These are phyloP conservation scores for Apodemus sylvaticus DNA, from an alignment of 2,113 vertebrate genomes.

Conservation along the genomic window DNA sequence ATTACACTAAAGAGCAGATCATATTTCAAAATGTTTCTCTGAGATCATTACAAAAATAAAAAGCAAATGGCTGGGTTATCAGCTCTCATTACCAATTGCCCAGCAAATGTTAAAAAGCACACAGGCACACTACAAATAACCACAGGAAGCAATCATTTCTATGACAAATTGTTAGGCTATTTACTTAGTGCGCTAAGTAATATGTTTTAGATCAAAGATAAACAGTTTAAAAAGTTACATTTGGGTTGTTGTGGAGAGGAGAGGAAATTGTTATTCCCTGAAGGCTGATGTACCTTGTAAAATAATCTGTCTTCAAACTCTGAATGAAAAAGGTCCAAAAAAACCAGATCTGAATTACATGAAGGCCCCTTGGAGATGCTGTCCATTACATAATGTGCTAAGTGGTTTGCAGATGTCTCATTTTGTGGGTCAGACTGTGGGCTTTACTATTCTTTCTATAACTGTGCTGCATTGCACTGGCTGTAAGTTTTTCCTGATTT, in stretches of 20 bases:
- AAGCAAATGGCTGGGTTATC: constrained; percentile 84
- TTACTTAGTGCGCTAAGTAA: constrained; percentile 89
- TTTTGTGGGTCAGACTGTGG: constrained; percentile 61
- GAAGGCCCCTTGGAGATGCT: constrained; percentile 83
- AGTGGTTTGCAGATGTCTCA: constrained; percentile 83
- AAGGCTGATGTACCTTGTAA: constrained; percentile 91
- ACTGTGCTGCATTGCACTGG: neutral
- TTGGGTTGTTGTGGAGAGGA: constrained; percentile 86
- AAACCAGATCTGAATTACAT: constrained; percentile 82
- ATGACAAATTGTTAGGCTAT: constrained; percentile 88
- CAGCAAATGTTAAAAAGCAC: constrained; percentile 76
- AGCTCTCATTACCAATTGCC: constrained; percentile 84
- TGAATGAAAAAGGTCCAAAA: constrained; percentile 84
- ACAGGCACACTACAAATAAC: constrained; percentile 85
- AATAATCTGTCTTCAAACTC: constrained; percentile 86
- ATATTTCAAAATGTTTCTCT: constrained; percentile 83
- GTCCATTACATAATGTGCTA: constrained; percentile 79
- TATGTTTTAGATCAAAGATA: constrained; percentile 93
- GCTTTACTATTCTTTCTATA: constrained; percentile 32
- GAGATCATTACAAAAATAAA: constrained; percentile 84
- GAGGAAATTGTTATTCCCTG: constrained; percentile 91
- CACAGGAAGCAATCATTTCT: constrained; percentile 91
- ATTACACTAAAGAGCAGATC: constrained; percentile 84
- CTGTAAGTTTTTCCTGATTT: constrained; percentile 2
- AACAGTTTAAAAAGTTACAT: constrained; percentile 89